Evolutionary conservation across 2,113 vertebrate species (phyloP).

Genomic region (Coptodon bakossiorum): DNA sequence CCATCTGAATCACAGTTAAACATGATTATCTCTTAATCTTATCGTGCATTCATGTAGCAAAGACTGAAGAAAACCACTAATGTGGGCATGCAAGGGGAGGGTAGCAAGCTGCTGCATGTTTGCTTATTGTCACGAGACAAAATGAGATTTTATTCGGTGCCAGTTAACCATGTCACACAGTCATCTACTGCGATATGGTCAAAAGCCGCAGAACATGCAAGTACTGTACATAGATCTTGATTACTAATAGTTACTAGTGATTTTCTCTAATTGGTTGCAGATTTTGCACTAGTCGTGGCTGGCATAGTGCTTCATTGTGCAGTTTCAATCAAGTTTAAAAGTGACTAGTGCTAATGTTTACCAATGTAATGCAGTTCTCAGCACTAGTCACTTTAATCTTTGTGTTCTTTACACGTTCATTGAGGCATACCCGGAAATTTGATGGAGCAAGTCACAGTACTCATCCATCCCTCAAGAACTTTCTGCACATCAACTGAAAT

Average conservation of each 20-base stretch:
- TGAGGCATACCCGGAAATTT: neutral
- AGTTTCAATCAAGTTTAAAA: neutral
- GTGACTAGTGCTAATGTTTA: neutral
- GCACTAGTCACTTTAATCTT: neutral
- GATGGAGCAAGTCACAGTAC: neutral
- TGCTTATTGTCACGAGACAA: neutral
- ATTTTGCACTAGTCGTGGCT: neutral
- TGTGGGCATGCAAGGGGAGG: neutral
- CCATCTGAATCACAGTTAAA: neutral
- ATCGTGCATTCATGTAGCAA: neutral
- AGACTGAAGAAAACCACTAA: neutral
- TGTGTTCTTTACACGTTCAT: neutral
- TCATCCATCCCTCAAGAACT: neutral
- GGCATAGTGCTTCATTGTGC: neutral
- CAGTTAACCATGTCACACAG: neutral
- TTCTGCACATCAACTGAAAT: neutral
- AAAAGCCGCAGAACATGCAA: neutral
- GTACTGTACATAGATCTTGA: neutral
- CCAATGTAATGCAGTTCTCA: neutral
- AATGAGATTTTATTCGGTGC: neutral
- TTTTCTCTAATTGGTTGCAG: neutral
- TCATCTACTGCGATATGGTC: neutral
- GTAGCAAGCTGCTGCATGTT: neutral
- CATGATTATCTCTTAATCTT: neutral
- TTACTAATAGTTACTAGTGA: neutral